These are phyloP conservation scores for Meta bourneti DNA, from an alignment of 2,888 invertebrate species.

Conservation along the genomic window DNA sequence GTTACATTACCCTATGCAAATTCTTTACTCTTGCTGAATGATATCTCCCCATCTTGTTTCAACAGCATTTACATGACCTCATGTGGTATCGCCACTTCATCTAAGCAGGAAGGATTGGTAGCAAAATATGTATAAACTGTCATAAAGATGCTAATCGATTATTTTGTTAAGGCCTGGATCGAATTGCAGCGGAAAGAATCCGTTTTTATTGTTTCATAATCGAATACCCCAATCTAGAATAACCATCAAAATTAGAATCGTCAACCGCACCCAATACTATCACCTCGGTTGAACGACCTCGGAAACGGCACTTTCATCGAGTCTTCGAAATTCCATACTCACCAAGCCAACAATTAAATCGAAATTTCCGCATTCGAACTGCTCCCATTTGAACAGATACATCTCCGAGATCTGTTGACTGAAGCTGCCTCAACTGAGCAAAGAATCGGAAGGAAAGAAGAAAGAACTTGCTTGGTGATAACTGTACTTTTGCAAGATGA, in stretches of 20 bases:
- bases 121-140: neutral
- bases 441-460: slow-evolving; percentile 35
- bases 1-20: neutral
- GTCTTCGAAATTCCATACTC: slow-evolving; percentile 27
- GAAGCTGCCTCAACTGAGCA: slow-evolving; percentile 41
- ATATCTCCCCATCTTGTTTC: neutral
- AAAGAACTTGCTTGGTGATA: slow-evolving; percentile 46
- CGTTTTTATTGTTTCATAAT: slow-evolving; percentile 49
- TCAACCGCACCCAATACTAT: slow-evolving; percentile 26
- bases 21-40: neutral
- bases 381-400: slow-evolving; percentile 62
- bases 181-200: neutral
- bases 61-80: neutral
- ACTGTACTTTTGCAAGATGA: slow-evolving; percentile 24
- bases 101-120: neutral
- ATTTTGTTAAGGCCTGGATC: neutral
- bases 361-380: slow-evolving; percentile 60
- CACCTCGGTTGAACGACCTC: slow-evolving; percentile 41
- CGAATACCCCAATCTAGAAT: slow-evolving; percentile 18
- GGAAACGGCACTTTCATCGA: slow-evolving; percentile 6
- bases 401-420: slow-evolving; percentile 35
- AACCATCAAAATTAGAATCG: slow-evolving; percentile 26
- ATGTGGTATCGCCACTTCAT: neutral
- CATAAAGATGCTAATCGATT: neutral
- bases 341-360: slow-evolving; percentile 59